These are phyloP conservation scores for Brevimyrus niger DNA, from an alignment of 2,113 vertebrate genomes.

Conservation along the genomic window DNA sequence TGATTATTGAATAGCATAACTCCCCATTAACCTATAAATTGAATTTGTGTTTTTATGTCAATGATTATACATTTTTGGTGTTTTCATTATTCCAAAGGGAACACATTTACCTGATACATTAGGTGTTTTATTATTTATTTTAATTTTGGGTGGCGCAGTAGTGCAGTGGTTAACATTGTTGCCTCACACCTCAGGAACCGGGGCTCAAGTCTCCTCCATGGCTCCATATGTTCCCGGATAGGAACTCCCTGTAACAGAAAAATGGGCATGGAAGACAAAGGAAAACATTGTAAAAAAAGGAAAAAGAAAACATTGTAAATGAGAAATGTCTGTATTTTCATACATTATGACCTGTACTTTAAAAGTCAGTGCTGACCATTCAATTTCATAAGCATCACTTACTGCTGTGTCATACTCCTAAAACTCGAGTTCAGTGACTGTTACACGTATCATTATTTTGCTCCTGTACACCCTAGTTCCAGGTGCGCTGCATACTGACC, in stretches of 20 bases:
- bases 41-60: background rate
- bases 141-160: background rate
- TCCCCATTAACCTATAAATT: background rate
- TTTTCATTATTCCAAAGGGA: background rate
- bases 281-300: background rate
- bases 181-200: background rate
- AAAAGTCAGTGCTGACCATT: background rate
- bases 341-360: background rate
- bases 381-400: background rate
- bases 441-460: too few species aligned
- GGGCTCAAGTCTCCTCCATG: background rate
- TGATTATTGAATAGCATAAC: background rate
- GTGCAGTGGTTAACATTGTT: background rate
- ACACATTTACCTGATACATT: background rate
- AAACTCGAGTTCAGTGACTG: background rate
- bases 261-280: too few species aligned
- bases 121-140: background rate
- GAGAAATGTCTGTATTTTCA: background rate
- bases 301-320: background rate
- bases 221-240: background rate
- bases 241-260: background rate
- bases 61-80: background rate
- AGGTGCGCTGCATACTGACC: too few species aligned
- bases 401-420: background rate
- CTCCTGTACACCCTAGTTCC: too few species aligned